Evolutionary conservation across 1,140 invertebrate species (phyloP).

Genomic region (Sycobia sp.): DNA sequence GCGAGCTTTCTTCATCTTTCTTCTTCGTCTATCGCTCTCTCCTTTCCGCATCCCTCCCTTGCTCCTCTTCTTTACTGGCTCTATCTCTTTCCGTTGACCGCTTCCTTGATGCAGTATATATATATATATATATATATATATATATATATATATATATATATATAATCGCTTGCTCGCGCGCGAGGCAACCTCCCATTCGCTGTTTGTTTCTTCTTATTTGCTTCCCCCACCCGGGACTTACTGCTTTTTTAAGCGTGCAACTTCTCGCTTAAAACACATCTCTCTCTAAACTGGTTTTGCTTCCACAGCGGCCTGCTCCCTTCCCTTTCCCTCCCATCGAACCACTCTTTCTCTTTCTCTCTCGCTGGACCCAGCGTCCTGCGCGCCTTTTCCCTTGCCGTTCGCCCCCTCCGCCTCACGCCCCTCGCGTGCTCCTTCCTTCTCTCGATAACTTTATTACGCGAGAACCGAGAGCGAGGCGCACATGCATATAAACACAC

Average conservation of each 20-base stretch:
- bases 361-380: background rate
- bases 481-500: background rate
- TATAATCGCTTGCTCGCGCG: background rate
- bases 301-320: background rate
- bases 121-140: no score
- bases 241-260: conserved; percentile 36
- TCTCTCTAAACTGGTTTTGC: conserved; percentile 36
- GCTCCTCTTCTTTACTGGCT: background rate
- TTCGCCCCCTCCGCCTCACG: background rate
- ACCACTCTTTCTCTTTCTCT: no score
- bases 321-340: no score
- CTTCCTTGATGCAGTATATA: no score
- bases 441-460: conserved; percentile 37
- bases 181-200: conserved; percentile 2
- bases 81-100: no score
- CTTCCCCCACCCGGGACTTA: conserved; percentile 14
- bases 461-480: conserved; percentile 13
- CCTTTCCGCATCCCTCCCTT: background rate
- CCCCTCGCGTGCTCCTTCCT: background rate
- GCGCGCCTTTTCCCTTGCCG: no score
- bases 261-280: conserved; percentile 38
- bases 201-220: conserved; percentile 12
- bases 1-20: no score
- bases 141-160: no score
- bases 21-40: no score